Percentiles rank a stretch among this genome's conserved stretches.
phyloP scores from a whole-genome alignment of 2,888 invertebrate species.

The Clusia tigrina region DNA sequence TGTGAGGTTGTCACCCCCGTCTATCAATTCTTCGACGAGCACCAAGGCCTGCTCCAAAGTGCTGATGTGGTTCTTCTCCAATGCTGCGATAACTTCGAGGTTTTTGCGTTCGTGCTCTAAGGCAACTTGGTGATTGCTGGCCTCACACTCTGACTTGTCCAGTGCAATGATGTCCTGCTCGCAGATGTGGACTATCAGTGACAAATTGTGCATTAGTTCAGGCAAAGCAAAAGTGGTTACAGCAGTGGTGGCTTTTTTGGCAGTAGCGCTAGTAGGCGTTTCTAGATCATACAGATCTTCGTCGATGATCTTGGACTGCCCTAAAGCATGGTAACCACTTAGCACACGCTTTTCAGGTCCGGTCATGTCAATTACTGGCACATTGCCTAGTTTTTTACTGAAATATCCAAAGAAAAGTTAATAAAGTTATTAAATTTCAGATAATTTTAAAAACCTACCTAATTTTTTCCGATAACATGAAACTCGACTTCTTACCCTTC shows the following conservation, averaged over 20 bases:
- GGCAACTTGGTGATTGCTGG: constrained; percentile 80
- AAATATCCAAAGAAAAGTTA: constrained; percentile 1
- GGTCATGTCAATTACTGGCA: constrained; percentile 99
- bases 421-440: background rate
- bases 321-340: constrained; percentile 91
- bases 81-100: constrained; percentile 71
- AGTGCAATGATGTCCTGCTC: constrained; percentile 94
- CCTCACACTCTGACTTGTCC: constrained; percentile 78
- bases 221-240: constrained; percentile 77
- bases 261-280: constrained; percentile 59
- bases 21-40: constrained; percentile 69
- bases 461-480: constrained; percentile 52
- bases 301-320: constrained; percentile 67
- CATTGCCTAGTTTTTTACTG: constrained; percentile 78
- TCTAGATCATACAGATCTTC: constrained; percentile 73
- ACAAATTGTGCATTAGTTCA: constrained; percentile 91
- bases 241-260: constrained; percentile 23
- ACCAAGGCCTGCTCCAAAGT: constrained; percentile 75
- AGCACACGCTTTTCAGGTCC: constrained; percentile 92
- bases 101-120: constrained; percentile 81
- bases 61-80: constrained; percentile 78
- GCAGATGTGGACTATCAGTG: constrained; percentile 88
- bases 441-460: constrained; percentile 36
- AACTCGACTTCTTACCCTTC: constrained; percentile 75
- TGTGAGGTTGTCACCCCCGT: constrained; percentile 60